These are phyloP conservation scores for Amblyraja radiata DNA, from an alignment of 2,797 vertebrate genomes.

Conservation along the genomic window DNA sequence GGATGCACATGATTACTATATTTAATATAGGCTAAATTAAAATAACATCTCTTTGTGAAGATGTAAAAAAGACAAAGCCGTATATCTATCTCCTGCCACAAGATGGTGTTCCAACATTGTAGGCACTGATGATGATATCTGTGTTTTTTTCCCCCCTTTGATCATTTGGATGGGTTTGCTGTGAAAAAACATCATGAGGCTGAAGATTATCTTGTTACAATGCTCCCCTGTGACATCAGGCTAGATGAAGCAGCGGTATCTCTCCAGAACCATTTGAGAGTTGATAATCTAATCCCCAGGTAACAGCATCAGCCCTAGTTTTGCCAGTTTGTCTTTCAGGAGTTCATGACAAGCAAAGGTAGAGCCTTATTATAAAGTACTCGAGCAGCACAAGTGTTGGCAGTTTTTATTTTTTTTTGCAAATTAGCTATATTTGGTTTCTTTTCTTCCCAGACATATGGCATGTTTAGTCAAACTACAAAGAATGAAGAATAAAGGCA, in stretches of 20 bases:
- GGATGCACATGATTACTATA: neutral
- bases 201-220: slow-evolving; percentile 14
- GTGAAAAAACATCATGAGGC: neutral
- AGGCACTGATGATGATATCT: neutral
- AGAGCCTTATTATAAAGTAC: neutral
- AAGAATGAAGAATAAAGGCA: neutral
- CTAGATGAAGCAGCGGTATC: neutral
- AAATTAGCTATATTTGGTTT: neutral
- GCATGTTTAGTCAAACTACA: neutral
- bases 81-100: neutral
- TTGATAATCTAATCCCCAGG: neutral
- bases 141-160: neutral
- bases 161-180: neutral
- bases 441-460: neutral
- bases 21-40: neutral
- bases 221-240: neutral
- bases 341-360: neutral
- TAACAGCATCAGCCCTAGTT: neutral
- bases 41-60: neutral
- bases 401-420: too few species aligned
- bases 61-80: neutral
- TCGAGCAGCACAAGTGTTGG: neutral
- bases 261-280: neutral
- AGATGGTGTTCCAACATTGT: slow-evolving; percentile 34
- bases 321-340: neutral